Evolutionary conservation across 1,140 invertebrate species (phyloP).

Genomic region (Campoletis sonorensis): DNA sequence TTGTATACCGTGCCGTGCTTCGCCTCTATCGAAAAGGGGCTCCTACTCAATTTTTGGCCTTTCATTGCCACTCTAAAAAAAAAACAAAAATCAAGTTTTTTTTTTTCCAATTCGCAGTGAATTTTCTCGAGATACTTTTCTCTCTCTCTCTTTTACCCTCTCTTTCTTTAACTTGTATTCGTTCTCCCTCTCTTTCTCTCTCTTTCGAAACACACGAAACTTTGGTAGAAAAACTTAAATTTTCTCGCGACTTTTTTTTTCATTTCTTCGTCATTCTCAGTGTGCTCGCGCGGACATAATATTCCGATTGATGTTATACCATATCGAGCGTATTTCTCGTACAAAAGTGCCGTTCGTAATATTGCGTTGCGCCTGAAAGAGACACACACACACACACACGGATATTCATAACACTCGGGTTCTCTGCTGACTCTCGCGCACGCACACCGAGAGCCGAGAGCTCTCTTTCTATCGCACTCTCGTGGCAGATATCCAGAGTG

Average conservation of each 20-base stretch:
- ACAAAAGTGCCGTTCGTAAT: conserved; percentile 18
- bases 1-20: background rate
- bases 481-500: background rate
- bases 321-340: conserved; percentile 12
- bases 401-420: background rate
- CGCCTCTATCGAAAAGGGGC: background rate
- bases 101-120: background rate
- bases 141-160: no score
- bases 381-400: background rate
- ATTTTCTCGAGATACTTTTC: background rate
- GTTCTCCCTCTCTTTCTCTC: no score
- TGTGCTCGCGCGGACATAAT: background rate
- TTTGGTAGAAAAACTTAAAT: background rate
- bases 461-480: background rate
- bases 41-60: background rate
- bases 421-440: background rate
- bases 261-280: background rate
- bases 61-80: background rate
- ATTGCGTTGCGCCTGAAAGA: background rate
- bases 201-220: no score
- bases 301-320: conserved; percentile 13
- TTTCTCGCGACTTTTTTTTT: background rate
- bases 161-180: no score
- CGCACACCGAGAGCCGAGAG: background rate
- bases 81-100: background rate